Base-by-base conservation (phyloP, 2,113 vertebrate species). In the Edolisoma coerulescens region DNA sequence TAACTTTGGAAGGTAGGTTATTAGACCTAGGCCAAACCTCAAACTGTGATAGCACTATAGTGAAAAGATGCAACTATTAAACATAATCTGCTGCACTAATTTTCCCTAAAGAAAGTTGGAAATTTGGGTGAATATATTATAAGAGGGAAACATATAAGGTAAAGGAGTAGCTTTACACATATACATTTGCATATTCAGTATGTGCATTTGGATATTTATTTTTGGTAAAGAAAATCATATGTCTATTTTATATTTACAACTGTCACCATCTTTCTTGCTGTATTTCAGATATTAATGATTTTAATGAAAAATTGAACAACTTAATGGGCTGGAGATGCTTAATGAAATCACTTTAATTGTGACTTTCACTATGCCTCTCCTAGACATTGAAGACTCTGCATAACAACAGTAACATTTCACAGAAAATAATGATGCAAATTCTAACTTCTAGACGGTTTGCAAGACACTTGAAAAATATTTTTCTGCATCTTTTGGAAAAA, bases 231-330 rank as follows among this genome's bases (percentile, higher is more conserved):
- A 53, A 82, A 96, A 80, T 53, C 0, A 4, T 69, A 64, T 84
- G 42, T 53, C 44, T 87, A 52, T 68, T 69, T 64, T 76, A 33
- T 57, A 23, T 89, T 87, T 85, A 60, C 23, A 80, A 28, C 47
- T 80, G 37, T 91, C 80, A 81, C 45, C 33, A 28, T 80, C 33
- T 94, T 96, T 60, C 61, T 94, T 96, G 63, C 68, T 96, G 74
- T 56, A 87, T 95, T 96, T 96, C 73, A 89, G 56, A 87, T 71
- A 90, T 74, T 93, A 89, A 97, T 91, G 50, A 94, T 94, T 97
- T 94, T 91, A 85, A 82, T 92, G 50, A 67, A 95, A 94, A 97
- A 80, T 87, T 88, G 76, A 97, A 96, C 69, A 91, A 86, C 53
- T 90, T 96, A 97, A 96, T 93, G 76, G 89, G 15, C 20, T 96